phyloP scores from a whole-genome alignment of 2,888 invertebrate species.

The Hydropsyche betteni region DNA sequence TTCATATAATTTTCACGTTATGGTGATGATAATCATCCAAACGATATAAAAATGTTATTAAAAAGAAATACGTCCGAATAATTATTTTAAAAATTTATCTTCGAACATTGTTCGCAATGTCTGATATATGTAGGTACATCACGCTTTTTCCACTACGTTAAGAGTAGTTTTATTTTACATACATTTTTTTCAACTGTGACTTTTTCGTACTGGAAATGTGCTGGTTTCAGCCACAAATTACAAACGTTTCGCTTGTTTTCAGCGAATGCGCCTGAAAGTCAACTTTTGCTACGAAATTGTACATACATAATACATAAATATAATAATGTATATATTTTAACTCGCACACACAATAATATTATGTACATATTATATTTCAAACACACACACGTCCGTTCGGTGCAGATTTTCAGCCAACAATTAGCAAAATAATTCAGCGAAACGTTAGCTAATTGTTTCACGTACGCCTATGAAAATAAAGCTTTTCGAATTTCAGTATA shows the following conservation, averaged over 20 bases:
- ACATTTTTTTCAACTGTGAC: not conserved
- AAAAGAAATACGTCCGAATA: too few species aligned
- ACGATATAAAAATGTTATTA: too few species aligned
- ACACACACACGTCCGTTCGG: not conserved
- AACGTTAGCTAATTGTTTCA: slow-evolving; percentile 1
- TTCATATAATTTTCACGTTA: too few species aligned
- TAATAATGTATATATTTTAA: too few species aligned
- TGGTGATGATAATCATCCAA: too few species aligned
- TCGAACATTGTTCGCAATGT: too few species aligned
- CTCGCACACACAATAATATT: too few species aligned
- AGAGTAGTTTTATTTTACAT: slow-evolving; percentile 3
- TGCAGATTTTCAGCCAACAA: slow-evolving; percentile 13
- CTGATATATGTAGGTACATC: too few species aligned
- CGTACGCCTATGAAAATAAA: too few species aligned
- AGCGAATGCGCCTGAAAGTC: not conserved
- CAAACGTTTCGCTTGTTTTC: slow-evolving; percentile 49
- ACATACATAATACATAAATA: not conserved
- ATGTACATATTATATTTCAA: too few species aligned
- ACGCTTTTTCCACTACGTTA: slow-evolving; percentile 4
- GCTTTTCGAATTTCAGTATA: not conserved
- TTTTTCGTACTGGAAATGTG: slow-evolving; percentile 7
- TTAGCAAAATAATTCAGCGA: slow-evolving; percentile 23
- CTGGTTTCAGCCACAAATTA: slow-evolving; percentile 44
- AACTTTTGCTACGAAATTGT: slow-evolving; percentile 4
- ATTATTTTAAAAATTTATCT: too few species aligned